phyloP scores from a whole-genome alignment of 1,140 invertebrate species.

The Arctopsyche grandis region DNA sequence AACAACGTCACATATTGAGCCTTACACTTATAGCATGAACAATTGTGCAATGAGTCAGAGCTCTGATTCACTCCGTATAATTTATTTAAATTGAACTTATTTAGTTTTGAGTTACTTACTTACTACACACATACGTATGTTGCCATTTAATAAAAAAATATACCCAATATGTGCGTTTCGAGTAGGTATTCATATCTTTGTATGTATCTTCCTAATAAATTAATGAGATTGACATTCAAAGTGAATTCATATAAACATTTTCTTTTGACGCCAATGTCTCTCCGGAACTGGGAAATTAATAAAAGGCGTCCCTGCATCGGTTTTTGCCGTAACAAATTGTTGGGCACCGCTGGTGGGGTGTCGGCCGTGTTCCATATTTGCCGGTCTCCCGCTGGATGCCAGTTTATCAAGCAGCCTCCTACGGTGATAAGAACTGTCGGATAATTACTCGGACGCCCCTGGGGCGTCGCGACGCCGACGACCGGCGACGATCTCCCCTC shows the following conservation, averaged over 20 bases:
- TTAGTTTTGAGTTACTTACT: too few species aligned
- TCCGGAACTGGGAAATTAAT: constrained; percentile 1
- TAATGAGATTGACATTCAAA: too few species aligned
- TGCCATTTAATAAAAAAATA: too few species aligned
- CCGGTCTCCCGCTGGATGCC: constrained; percentile 45
- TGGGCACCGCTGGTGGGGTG: constrained; percentile 7
- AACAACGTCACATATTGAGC: too few species aligned
- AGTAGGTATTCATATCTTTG: too few species aligned
- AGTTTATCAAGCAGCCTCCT: constrained; percentile 51
- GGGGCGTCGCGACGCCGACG: constrained; percentile 35
- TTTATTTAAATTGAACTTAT: too few species aligned
- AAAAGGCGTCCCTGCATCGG: neutral
- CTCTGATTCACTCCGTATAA: too few species aligned
- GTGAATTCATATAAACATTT: neutral
- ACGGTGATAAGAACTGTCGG: constrained; percentile 50
- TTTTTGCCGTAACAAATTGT: constrained; percentile 13
- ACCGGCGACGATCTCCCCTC: neutral
- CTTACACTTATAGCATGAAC: too few species aligned
- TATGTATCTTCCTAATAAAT: too few species aligned
- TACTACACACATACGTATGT: too few species aligned
- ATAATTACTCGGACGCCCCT: constrained; percentile 50
- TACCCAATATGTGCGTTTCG: too few species aligned
- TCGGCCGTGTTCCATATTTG: constrained; percentile 43
- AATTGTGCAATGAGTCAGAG: too few species aligned
- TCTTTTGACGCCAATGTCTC: neutral